Evolutionary conservation across 2,797 vertebrate genomes (phyloP).

Genomic region (Balearica regulorum): DNA sequence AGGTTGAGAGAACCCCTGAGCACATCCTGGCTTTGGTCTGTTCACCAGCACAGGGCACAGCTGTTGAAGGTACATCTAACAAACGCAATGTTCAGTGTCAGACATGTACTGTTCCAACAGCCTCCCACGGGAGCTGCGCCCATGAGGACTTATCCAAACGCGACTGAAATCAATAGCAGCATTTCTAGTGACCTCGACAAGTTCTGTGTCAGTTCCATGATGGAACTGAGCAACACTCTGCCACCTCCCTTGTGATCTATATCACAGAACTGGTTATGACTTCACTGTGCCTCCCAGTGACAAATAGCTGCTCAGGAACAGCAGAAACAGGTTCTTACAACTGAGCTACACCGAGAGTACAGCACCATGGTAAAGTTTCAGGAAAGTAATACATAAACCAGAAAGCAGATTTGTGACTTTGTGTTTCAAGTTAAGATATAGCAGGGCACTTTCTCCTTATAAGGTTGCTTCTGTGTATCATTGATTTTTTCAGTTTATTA

Average conservation of each 20-base stretch:
- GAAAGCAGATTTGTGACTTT: constrained; percentile 1
- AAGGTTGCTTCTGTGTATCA: constrained; percentile 19
- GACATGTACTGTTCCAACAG: neutral
- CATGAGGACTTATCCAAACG: neutral
- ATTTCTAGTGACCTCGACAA: neutral
- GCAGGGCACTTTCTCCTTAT: neutral
- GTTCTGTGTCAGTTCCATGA: neutral
- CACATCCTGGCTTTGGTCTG: neutral
- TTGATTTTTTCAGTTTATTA: constrained; percentile 55
- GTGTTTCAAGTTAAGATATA: constrained; percentile 18
- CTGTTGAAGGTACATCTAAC: neutral
- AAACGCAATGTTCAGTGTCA: neutral
- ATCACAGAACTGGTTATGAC: neutral
- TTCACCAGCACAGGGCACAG: neutral
- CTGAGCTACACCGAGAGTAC: neutral
- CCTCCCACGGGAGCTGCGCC: rapidly evolving
- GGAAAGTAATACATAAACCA: neutral
- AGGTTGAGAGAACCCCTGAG: neutral
- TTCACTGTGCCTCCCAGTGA: neutral
- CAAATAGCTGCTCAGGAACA: neutral
- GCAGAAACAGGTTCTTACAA: neutral
- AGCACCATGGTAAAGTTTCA: neutral
- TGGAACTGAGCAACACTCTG: neutral
- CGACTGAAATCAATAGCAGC: neutral
- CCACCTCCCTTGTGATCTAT: neutral